These are phyloP conservation scores for Doris montereyensis DNA, from an alignment of 2,888 invertebrate genomes.

Conservation along the genomic window DNA sequence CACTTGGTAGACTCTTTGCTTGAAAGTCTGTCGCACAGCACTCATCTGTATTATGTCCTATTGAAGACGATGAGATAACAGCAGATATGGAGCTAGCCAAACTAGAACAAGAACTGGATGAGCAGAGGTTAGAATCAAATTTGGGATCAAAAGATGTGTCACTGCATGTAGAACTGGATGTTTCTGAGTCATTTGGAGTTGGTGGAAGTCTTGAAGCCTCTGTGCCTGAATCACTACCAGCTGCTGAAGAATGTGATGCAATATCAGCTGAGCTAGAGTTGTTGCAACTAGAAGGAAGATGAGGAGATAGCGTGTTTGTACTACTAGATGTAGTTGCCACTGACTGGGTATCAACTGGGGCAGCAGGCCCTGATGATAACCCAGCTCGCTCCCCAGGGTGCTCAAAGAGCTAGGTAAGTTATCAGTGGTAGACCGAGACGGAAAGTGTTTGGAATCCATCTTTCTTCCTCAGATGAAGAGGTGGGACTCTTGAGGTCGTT, in stretches of 20 bases:
- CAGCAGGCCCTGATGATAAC: slow-evolving; percentile 31
- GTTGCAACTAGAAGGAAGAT: neutral
- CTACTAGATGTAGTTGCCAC: slow-evolving; percentile 22
- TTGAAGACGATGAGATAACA: neutral
- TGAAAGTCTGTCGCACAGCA: slow-evolving; percentile 3
- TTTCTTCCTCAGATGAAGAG: slow-evolving; percentile 26
- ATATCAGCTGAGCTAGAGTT: neutral
- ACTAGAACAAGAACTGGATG: neutral
- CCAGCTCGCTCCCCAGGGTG: slow-evolving; percentile 38
- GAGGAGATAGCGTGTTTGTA: neutral
- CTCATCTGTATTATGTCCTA: neutral
- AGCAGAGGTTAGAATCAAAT: slow-evolving; percentile 3
- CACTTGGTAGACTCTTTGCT: neutral
- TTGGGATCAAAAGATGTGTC: slow-evolving; percentile 32
- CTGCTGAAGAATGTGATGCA: neutral
- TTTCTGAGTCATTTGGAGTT: slow-evolving; percentile 27
- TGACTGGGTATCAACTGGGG: slow-evolving; percentile 5
- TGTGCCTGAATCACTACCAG: neutral
- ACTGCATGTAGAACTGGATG: slow-evolving; percentile 31
- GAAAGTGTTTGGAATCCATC: slow-evolving; percentile 46
- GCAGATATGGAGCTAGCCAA: neutral
- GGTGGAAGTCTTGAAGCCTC: neutral
- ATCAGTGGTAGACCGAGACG: slow-evolving; percentile 44
- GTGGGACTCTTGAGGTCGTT: no score
- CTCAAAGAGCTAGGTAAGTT: slow-evolving; percentile 41